phyloP scores from a whole-genome alignment of 1,140 invertebrate genomes.

The Drosophila sturtevanti region DNA sequence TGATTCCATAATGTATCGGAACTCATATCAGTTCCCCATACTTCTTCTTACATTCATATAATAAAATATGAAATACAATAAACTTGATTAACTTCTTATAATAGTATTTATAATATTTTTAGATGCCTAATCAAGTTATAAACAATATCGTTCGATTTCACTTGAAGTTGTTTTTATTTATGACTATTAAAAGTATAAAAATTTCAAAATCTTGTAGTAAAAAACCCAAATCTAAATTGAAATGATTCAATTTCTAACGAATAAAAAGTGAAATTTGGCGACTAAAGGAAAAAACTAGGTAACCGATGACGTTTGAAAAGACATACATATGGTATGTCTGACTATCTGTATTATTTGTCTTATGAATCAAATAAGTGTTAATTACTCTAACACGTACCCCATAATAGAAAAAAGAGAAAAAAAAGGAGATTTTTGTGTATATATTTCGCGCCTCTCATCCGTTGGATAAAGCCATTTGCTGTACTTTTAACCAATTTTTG shows the following conservation, averaged over 20 bases:
- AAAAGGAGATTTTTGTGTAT: conserved; percentile 21
- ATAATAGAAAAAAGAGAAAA: conserved; percentile 25
- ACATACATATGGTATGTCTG: too few relatives aligned
- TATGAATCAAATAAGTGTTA: conserved; percentile 67
- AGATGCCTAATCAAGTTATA: too few relatives aligned
- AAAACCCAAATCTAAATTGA: neutral
- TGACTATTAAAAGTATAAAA: too few relatives aligned
- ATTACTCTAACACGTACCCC: conserved; percentile 51
- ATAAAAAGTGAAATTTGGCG: conserved; percentile 63
- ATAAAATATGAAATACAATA: too few relatives aligned
- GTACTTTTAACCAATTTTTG: conserved; percentile 41
- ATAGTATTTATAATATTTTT: too few relatives aligned
- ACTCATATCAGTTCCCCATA: too few relatives aligned
- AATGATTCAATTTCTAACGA: conserved; percentile 56
- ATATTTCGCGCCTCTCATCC: conserved; percentile 52
- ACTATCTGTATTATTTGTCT: conserved; percentile 35
- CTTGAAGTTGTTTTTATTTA: too few relatives aligned
- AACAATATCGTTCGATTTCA: too few relatives aligned
- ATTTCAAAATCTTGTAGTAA: too few relatives aligned
- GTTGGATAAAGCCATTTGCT: conserved; percentile 38
- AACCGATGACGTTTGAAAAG: conserved; percentile 18
- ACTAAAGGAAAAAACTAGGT: neutral
- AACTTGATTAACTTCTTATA: too few relatives aligned
- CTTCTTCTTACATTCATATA: too few relatives aligned
- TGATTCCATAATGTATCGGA: too few relatives aligned